phyloP scores from a whole-genome alignment of 2,113 vertebrate species.

The Neogobius melanostomus region DNA sequence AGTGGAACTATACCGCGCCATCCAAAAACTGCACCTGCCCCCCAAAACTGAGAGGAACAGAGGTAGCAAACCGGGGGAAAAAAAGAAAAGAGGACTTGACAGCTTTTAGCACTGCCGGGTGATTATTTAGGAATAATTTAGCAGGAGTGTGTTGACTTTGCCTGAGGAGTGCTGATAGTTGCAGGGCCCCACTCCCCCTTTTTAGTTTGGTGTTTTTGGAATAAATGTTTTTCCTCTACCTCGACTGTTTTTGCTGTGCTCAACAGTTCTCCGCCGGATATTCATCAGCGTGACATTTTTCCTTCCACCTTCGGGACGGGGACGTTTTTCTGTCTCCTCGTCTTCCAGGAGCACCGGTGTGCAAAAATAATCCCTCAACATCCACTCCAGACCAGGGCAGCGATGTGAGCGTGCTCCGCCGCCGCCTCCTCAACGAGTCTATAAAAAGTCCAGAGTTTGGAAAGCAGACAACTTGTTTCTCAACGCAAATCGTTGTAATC shows the following conservation, averaged over 20 bases:
- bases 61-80: slow-evolving; percentile 21
- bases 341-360: slow-evolving; percentile 14
- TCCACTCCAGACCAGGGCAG: not conserved
- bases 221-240: slow-evolving; percentile 23
- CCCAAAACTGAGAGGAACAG: slow-evolving; percentile 11
- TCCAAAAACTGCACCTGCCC: slow-evolving; percentile 3
- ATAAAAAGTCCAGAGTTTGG: not conserved
- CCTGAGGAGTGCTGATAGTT: slow-evolving; percentile 36
- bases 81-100: not conserved
- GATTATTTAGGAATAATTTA: slow-evolving; percentile 28
- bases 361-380: slow-evolving; percentile 12
- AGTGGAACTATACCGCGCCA: slow-evolving; percentile 14
- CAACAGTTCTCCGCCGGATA: slow-evolving; percentile 22
- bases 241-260: slow-evolving; percentile 25
- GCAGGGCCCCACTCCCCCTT: slow-evolving; percentile 9
- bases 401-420: no score
- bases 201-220: not conserved
- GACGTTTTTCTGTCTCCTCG: slow-evolving; percentile 16
- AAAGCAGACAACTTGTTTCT: not conserved
- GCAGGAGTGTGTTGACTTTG: slow-evolving; percentile 15
- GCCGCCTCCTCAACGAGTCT: not conserved
- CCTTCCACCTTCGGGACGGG: slow-evolving; percentile 7
- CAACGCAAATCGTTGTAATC: no score
- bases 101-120: not conserved
- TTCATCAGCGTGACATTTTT: slow-evolving; percentile 16